Evolutionary conservation across 2,888 invertebrate genomes (phyloP), one percentile per base, ranked within the genome.

Genomic region (Trichopoda pennipes): DNA sequence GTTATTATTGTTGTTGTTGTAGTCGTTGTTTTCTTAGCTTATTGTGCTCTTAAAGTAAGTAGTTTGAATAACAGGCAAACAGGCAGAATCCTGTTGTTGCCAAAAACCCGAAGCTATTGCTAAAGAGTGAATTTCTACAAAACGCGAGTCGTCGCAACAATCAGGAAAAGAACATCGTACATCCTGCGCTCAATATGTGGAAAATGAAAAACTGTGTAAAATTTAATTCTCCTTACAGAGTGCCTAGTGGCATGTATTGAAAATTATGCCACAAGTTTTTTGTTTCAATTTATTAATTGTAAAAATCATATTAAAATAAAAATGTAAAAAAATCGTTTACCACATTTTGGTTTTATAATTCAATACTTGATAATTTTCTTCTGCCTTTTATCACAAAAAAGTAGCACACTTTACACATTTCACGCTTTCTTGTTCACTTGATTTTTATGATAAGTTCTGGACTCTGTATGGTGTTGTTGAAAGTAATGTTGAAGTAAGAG

Each of bases 401-500:
- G 49, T 58, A 32, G 21, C 14, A 51, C 56, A 75, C 17, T 77
- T 72, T 23, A 23, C n/a, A 17, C 14, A 47, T 10, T 28, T n/a
- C n/a, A n/a, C n/a, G n/a, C n/a, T n/a, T n/a, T n/a, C n/a, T n/a
- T n/a, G n/a, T 38, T 55, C 16, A 47, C 10, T 51, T n/a, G n/a
- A 53, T 23, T 55, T 64, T 32, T 61, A 6, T 56, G n/a, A 19
- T 8, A 55, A 64, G 28, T n/a, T 70, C 17, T 38, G 32, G 61
- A 51, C 28, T 61, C 17, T 38, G 69, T 64, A 42, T 84, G 84
- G 79, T 86, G 87, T 87, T 86, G 85, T 80, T 84, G 83, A 84
- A 85, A 85, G 85, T 85, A 86, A 85, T 83, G 85, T 86, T 88
- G 86, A 82, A 86, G 85, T 86, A 87, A 89, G 90, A 90, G 90